Evolutionary conservation across 1,140 invertebrate species (phyloP).

Genomic region (Portunus trituberculatus): DNA sequence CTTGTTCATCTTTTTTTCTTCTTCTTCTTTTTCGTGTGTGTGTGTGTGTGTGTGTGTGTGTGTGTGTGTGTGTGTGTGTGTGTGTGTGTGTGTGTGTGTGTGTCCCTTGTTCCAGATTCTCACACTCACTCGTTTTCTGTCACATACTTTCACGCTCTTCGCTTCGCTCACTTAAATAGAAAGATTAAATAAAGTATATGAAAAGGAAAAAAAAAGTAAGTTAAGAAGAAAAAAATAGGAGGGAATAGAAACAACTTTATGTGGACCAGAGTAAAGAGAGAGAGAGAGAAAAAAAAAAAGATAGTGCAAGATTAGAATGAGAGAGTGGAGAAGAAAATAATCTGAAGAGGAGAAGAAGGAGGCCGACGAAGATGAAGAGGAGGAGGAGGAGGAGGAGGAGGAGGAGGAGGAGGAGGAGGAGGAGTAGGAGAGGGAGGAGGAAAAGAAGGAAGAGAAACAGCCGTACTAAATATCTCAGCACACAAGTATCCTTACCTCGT

Average conservation of each 20-base stretch:
- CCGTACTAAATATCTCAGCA: neutral
- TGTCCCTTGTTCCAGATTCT: no score
- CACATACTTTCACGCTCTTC: neutral
- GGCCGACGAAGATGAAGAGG: neutral
- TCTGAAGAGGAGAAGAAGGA: neutral
- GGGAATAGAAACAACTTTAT: neutral
- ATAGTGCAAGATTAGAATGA: neutral
- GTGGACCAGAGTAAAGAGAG: neutral
- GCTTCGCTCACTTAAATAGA: neutral
- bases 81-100: no score
- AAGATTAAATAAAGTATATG: neutral
- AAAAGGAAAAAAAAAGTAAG: neutral
- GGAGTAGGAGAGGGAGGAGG: neutral
- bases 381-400: neutral
- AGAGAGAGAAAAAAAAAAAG: neutral
- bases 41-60: no score
- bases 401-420: neutral
- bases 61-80: no score
- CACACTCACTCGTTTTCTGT: neutral
- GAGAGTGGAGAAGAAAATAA: neutral
- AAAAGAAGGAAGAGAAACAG: constrained; percentile 22
- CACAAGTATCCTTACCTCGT: neutral
- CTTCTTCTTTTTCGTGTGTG: neutral
- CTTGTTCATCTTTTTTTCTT: neutral
- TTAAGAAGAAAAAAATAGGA: neutral